Evolutionary conservation across 2,797 vertebrate species (phyloP), one percentile per base, ranked within the genome.

Genomic region (Kryptopterus vitreolus): DNA sequence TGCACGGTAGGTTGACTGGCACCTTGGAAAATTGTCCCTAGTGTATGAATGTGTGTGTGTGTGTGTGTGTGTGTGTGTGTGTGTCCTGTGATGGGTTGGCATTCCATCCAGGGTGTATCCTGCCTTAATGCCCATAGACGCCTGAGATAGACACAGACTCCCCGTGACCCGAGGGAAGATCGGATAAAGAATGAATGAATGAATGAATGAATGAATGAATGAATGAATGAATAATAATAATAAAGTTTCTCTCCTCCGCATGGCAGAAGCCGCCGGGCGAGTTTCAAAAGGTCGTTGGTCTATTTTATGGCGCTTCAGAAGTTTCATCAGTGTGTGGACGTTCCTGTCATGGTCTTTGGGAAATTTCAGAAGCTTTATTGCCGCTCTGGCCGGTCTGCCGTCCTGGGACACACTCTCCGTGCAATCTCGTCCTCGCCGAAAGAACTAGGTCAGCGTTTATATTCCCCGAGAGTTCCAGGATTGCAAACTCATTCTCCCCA

Each of bases 371-470:
- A 80, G 77, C 59, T 59, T 70, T 82, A 82, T 76, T 79, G 61
- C 50, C 59, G 66, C 65, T 24, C 33, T 20, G 43, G 50, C 26
- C 22, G 38, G 75, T 65, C 46, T 52, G 46, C 77, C 73, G 31
- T 76, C 55, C 33, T 48, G 58, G 53, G 63, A 81, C 29, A 57
- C 43, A 29, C 74, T 38, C 61, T 43, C 38, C n/a, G n/a, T 26
- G 66, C 38, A 73, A 38, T 58, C 62, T 71, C 38, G 38, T 43
- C 16, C 38, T 61, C 13, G 2, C 66, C 26, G n/a, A 46, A 70
- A 66, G 24, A 83, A 81, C 22, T 85, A 85, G 82, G 83, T 77
- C 84, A 83, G 58, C 71, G 78, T 78, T 78, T 52, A 66, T 71
- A 43, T 80, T 22, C 76, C 79, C 73, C 48, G 75, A 58, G 58